Evolutionary conservation across 2,888 invertebrate genomes (phyloP).

Genomic region (Luperina nickerlii): DNA sequence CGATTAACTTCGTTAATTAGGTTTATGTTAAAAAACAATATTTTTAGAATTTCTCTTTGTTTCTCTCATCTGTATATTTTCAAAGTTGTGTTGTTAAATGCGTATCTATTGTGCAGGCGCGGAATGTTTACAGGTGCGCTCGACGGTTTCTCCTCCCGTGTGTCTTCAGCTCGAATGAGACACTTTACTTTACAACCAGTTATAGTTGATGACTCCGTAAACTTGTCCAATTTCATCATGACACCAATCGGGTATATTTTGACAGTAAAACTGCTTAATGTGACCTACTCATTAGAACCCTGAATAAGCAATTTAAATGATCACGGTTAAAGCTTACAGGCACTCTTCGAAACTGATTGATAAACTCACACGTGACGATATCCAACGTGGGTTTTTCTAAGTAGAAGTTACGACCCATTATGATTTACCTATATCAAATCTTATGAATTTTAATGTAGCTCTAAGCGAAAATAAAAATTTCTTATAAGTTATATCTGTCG

Average conservation of each 20-base stretch:
- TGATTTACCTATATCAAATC: conserved; percentile 37
- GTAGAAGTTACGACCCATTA: conserved; percentile 47
- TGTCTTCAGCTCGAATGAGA: conserved; percentile 68
- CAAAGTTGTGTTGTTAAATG: not conserved
- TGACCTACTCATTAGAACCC: conserved; percentile 56
- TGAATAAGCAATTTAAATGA: conserved; percentile 28
- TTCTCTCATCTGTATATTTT: conserved; percentile 3
- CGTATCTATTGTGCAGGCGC: conserved; percentile 1
- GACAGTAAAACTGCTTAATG: conserved; percentile 63
- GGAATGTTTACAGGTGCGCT: conserved; percentile 41
- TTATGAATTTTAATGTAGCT: conserved; percentile 47
- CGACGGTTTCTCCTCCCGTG: conserved; percentile 58
- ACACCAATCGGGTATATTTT: conserved; percentile 75
- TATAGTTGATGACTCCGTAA: conserved; percentile 74
- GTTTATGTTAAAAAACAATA: conserved; percentile 3
- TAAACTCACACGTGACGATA: conserved; percentile 17
- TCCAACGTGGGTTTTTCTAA: conserved; percentile 29
- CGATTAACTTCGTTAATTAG: conserved; percentile 15
- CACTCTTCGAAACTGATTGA: conserved; percentile 29
- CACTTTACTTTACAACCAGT: conserved; percentile 75
- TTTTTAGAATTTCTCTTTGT: conserved; percentile 3
- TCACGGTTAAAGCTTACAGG: conserved; percentile 1
- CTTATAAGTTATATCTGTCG: conserved; percentile 8
- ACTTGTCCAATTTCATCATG: conserved; percentile 74
- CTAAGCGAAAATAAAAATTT: conserved; percentile 15